phyloP scores from a whole-genome alignment of 2,797 vertebrate species.

The Sebastes kiyomatsui region DNA sequence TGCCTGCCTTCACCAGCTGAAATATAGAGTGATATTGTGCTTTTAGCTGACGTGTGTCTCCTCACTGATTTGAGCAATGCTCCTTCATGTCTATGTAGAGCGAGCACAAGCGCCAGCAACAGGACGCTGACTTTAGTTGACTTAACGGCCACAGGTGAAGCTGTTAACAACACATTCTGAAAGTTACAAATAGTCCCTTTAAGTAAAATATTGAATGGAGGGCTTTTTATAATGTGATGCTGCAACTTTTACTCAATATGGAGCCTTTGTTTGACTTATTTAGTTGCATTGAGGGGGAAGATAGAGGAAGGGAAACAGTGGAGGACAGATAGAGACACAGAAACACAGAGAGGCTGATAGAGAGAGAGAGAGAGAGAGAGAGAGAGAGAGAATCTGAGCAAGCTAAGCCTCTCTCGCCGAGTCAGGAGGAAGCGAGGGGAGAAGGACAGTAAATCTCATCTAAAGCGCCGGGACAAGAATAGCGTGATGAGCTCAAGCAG shows the following conservation, averaged over 20 bases:
- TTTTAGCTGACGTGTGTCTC: too few species aligned
- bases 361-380: background rate
- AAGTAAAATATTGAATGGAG: background rate
- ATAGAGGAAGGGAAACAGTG: background rate
- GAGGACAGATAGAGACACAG: background rate
- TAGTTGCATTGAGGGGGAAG: background rate
- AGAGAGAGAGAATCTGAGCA: conserved; percentile 17
- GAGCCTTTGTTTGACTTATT: background rate
- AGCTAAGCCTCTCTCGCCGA: conserved; percentile 64
- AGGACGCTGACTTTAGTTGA: too few species aligned
- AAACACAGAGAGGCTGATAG: background rate
- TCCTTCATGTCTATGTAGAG: too few species aligned
- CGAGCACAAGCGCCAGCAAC: too few species aligned
- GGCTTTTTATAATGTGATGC: background rate
- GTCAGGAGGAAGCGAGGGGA: conserved; percentile 40
- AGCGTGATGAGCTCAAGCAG: conserved; percentile 67
- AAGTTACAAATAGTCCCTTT: background rate
- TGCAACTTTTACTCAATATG: background rate
- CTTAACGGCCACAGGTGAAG: too few species aligned
- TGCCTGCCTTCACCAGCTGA: too few species aligned
- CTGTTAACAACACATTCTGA: too few species aligned
- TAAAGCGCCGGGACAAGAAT: conserved; percentile 73
- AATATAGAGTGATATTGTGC: too few species aligned
- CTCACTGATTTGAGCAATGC: fast-evolving
- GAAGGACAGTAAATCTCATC: conserved; percentile 73